Base-by-base conservation (phyloP, 2,113 vertebrate species). In the Osmerus mordax region DNA sequence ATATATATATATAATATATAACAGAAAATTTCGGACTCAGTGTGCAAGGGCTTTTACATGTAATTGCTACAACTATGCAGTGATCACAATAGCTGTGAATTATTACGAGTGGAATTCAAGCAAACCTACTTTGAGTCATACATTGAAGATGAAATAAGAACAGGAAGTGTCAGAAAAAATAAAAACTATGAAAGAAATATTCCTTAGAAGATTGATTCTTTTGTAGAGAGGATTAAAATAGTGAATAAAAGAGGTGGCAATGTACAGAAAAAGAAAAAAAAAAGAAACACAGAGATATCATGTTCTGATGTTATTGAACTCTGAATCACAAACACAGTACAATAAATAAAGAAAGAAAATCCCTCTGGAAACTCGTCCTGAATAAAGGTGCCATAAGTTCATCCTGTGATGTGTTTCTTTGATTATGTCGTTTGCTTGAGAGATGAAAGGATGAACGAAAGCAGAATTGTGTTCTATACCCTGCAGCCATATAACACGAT, bases 351-450 rank as follows among this genome's bases (percentile, higher is more conserved):
- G 4, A 73, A 77, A 61, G 54, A 54, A 60, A 32, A 65, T 69
- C 63, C 19, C 54, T 15, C 2, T 66, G 16, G 66, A 53, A 62
- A 71, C 36, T 7, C 65, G 61, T 74, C 72, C 56, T 75, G 69
- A 71, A 71, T 71, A 72, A 51, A 70, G 70, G 69, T 75, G 77
- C 75, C 66, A 72, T 69, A 68, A 79, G 70, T 79, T 77, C 64
- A 77, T 75, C 72, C 72, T 64, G 72, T 79, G 77, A 77, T 74
- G 73, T 79, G 61, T 55, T 63, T 67, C 77, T 81, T 78, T 84
- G 72, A 81, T 78, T 80, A 60, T 70, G 61, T 41, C 67, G 77
- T 75, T 65, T 79, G 79, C 79, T 78, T 84, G 82, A 84, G 73
- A 67, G 75, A 84, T 79, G 58, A 82, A 80, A 53, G 25, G 69